Percentiles rank a stretch among this genome's conserved stretches.
Conservation (phyloP, 2,113 vertebrate genomes). For the Callorhinus ursinus region DNA sequence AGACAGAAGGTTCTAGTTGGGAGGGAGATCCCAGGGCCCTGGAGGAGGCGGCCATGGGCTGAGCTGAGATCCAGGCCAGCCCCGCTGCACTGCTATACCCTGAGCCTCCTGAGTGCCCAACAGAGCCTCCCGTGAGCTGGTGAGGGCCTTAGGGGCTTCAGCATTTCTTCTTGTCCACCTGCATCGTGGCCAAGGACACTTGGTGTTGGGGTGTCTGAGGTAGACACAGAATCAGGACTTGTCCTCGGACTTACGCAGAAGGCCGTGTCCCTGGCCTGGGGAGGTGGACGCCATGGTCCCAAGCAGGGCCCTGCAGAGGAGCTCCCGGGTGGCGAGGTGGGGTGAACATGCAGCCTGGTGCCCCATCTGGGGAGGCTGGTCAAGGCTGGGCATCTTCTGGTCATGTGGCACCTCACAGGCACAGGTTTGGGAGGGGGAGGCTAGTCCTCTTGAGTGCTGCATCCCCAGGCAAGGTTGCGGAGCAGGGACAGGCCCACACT, state of each 20-base stretch:
- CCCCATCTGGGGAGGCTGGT: background rate
- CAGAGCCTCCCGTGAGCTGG: background rate
- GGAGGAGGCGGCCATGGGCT: background rate
- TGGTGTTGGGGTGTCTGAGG: fast-evolving
- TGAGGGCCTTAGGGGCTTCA: background rate
- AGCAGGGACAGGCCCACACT: no score
- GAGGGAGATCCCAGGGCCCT: background rate
- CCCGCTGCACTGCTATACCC: background rate
- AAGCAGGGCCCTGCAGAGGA: no score
- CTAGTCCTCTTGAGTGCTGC: no score
- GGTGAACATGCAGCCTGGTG: no score
- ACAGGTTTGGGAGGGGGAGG: background rate
- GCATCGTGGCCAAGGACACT: background rate
- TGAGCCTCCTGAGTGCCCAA: background rate
- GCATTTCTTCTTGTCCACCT: background rate
- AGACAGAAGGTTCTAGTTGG: background rate
- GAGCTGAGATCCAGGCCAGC: background rate
- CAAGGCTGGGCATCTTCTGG: fast-evolving
- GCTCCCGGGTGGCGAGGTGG: fast-evolving
- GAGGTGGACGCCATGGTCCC: background rate
- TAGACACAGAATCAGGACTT: background rate
- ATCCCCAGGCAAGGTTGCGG: background rate
- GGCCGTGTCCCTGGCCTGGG: background rate
- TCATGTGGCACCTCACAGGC: fast-evolving
- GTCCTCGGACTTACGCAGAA: fast-evolving